Evolutionary conservation across 2,113 vertebrate genomes (phyloP).

Genomic region (Arothron firmamentum): DNA sequence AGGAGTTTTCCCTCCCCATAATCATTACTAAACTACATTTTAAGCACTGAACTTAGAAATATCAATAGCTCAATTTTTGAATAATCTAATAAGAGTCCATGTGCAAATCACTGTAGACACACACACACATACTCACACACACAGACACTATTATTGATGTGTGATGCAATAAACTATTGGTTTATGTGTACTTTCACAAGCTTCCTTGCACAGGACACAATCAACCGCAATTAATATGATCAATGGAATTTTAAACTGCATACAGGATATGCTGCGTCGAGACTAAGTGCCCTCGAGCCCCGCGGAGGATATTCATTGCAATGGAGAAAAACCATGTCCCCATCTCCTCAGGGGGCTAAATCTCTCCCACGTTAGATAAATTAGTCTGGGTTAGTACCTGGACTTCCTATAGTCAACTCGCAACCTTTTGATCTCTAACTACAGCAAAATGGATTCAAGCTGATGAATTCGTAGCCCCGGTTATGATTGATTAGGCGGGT

Average conservation of each 20-base stretch:
- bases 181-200: slow-evolving; percentile 52
- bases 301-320: slow-evolving; percentile 65
- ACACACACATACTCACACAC: too few species aligned
- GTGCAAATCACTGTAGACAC: too few species aligned
- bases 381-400: slow-evolving; percentile 82
- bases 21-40: too few species aligned
- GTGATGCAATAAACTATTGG: slow-evolving; percentile 41
- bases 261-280: slow-evolving; percentile 68
- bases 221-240: slow-evolving; percentile 73
- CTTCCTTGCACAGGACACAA: slow-evolving; percentile 67
- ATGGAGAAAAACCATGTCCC: slow-evolving; percentile 71
- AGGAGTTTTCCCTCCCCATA: too few species aligned
- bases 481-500: slow-evolving; percentile 71
- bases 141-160: background rate
- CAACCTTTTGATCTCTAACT: slow-evolving; percentile 76
- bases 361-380: slow-evolving; percentile 86
- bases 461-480: slow-evolving; percentile 68
- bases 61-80: too few species aligned
- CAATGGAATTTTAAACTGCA: slow-evolving; percentile 71
- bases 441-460: slow-evolving; percentile 73
- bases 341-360: slow-evolving; percentile 67
- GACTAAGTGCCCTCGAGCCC: slow-evolving; percentile 66
- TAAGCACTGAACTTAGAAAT: too few species aligned
- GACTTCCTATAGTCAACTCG: slow-evolving; percentile 79
- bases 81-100: too few species aligned